Evolutionary conservation across 2,113 vertebrate genomes (phyloP), one percentile per base, ranked within the genome.

Genomic region (Pelodiscus sinensis): DNA sequence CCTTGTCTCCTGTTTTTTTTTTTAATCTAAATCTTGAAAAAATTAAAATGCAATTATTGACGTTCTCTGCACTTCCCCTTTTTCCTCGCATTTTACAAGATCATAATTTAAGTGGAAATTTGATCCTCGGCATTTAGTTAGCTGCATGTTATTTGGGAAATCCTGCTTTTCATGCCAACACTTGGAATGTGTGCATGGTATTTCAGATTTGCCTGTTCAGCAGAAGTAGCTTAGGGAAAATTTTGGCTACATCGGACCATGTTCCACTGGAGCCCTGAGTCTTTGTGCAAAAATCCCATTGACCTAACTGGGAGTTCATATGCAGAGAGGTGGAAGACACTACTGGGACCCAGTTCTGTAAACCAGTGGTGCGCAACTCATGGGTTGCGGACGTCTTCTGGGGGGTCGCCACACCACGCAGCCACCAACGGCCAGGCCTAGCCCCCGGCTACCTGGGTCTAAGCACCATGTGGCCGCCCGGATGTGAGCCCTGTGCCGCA

Each of bases 31-130:
- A 25, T 75, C 82, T 88, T 90, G 94, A 35, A 94, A 95, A 92
- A 90, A 78, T 73, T 82, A 83, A 90, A 85, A 77, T 60, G 60
- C 15, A 19, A 51, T 94, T 90, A 86, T 85, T 84, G 35, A 73
- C 79, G 54, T 31, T 52, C 73, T 73, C 44, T 22, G 51, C 9
- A 11, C 80, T 86, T 77, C 16, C 15, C 57, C 73, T 21, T 54
- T 87, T 65, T 58, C 24, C 35, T 19, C 52, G 55, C 11, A 1
- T 35, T 75, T 77, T 6, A 19, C 31, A 85, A 87, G 52, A 25
- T 35, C 27, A 50, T 91, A 81, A 92, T 91, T 86, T 93, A 84
- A 82, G 6, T 38, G 71, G 82, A 73, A 68, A 81, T 24, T 38
- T 27, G 16, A 80, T 50, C 31, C 73, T 35, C 38, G 10, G 27